Evolutionary conservation across 1,140 invertebrate genomes (phyloP), one percentile per base, ranked within the genome.

Genomic region (Tetraneura akinire): DNA sequence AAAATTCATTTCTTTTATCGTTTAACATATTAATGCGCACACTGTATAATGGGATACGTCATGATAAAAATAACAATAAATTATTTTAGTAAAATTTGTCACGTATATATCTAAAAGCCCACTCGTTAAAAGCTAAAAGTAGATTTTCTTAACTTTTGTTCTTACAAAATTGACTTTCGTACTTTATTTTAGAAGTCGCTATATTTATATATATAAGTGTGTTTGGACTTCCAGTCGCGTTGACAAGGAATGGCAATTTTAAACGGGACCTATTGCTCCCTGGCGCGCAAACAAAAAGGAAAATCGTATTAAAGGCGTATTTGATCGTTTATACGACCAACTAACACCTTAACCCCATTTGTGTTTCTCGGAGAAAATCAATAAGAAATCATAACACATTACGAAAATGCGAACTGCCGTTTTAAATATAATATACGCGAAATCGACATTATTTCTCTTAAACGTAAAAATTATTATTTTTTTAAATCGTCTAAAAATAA

Each of bases 321-420:
- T 45, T 4, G 37, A 70, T 26, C 68, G 68, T 71, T 71, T 51
- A 18, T 47, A 47, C 45, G 47, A 29, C 47, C 47, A 51, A 71
- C 68, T 71, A 71, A n/a, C 68, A 71, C 68, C 68, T 71, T 71
- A 71, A 71, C 68, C 68, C 68, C 68, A 71, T 71, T 71, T 29
- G 68, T 16, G 47, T 51, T 29, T 71, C 9, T 14, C 9, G 6
- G 4, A 10, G 45, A 51, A 70, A 71, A 71, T 71, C 68, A 14
- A 71, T 71, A 71, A 71, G 68, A 71, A 71, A 71, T 29, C 47
- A 51, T 18, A 29, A 49, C 45, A 49, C 23, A 29, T 16, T 26
- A 49, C 68, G 21, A 18, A 14, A 4, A 71, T 68, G 47, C 42
- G 14, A 18, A 71, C 45, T 23, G 26, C 26, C 21, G 42, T 47